phyloP scores from a whole-genome alignment of 1,140 invertebrate species.

The Fopius arisanus region DNA sequence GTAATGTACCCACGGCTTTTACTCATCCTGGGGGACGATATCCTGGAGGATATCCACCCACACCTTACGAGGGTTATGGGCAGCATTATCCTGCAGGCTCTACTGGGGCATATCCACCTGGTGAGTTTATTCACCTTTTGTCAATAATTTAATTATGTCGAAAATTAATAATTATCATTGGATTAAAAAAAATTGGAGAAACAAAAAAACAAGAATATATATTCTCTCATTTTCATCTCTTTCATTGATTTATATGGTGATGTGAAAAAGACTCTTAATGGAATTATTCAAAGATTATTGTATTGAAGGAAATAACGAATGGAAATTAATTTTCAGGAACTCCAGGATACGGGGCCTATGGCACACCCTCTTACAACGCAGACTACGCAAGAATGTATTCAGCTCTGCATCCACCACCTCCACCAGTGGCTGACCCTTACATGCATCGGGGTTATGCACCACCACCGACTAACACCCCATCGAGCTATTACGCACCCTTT shows the following conservation, averaged over 20 bases:
- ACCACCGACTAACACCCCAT: conserved; percentile 52
- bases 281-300: no score
- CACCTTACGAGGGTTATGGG: conserved; percentile 48
- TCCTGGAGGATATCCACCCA: conserved; percentile 64
- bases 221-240: no score
- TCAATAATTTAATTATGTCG: no score
- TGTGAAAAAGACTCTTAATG: no score
- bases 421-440: conserved; percentile 58
- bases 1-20: conserved; percentile 50
- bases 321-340: conserved; percentile 45
- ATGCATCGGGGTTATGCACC: conserved; percentile 57
- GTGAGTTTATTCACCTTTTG: conserved; percentile 38
- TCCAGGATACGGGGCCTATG: conserved; percentile 56
- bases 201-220: no score
- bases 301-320: no score
- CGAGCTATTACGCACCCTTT: conserved; percentile 62
- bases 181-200: no score
- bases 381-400: conserved; percentile 65
- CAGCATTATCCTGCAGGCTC: conserved; percentile 40
- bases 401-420: conserved; percentile 59
- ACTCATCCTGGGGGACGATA: conserved; percentile 64
- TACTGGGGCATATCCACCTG: conserved; percentile 59
- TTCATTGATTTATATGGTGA: no score
- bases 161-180: no score
- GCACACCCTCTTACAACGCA: conserved; percentile 56